Conservation (phyloP, 1,140 invertebrate genomes). For the Epicauta chinensis region DNA sequence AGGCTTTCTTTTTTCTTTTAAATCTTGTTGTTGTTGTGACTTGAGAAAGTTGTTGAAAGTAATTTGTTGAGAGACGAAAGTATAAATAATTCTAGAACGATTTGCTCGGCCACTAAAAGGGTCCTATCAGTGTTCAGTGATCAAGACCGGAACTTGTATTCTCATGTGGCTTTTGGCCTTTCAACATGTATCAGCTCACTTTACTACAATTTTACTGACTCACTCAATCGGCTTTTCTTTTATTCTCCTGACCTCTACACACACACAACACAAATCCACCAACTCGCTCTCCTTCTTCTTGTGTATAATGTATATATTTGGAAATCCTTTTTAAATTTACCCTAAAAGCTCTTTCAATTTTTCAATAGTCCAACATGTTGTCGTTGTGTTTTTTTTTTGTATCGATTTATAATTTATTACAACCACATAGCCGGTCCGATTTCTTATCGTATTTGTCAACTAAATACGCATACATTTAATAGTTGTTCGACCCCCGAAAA, state of each 20-base stretch:
- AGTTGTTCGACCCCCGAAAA: too few relatives aligned
- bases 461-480: too few relatives aligned
- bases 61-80: constrained; percentile 22
- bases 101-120: constrained; percentile 36
- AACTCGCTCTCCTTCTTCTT: background rate
- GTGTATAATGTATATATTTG: background rate
- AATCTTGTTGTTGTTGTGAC: constrained; percentile 3
- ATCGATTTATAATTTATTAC: too few relatives aligned
- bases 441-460: too few relatives aligned
- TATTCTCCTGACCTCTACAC: constrained; percentile 25
- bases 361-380: constrained; percentile 22
- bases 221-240: constrained; percentile 9
- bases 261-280: constrained; percentile 16
- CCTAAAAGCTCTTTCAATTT: constrained; percentile 36
- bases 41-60: constrained; percentile 13
- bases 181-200: constrained; percentile 32
- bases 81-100: constrained; percentile 34
- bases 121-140: constrained; percentile 29
- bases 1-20: constrained; percentile 10
- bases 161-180: constrained; percentile 35
- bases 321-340: constrained; percentile 28
- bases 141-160: constrained; percentile 33
- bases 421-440: too few relatives aligned
- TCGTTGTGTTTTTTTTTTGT: too few relatives aligned
- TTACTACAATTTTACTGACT: constrained; percentile 30